A percentile compares a stretch with the other conserved stretches of the same genome.
phyloP scores from a whole-genome alignment of 1,140 invertebrate genomes.

The Pseudoatta argentina region DNA sequence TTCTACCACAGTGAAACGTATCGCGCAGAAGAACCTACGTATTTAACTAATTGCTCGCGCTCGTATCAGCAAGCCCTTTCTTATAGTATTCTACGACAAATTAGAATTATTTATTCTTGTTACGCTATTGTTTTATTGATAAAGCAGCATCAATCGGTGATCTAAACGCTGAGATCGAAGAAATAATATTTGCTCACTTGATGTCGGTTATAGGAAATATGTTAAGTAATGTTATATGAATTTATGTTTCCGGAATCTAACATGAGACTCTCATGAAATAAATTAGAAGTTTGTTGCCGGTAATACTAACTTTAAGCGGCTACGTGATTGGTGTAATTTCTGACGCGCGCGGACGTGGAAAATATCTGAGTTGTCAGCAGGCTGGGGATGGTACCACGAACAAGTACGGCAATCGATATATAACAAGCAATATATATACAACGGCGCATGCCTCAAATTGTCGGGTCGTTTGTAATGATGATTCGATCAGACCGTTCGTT shows the following conservation, averaged over 20 bases:
- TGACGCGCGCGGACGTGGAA: conserved; percentile 56
- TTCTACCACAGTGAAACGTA: conserved; percentile 6
- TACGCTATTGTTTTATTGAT: neutral
- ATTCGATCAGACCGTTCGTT: conserved; percentile 72
- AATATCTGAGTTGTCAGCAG: conserved; percentile 54
- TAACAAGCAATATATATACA: conserved; percentile 74
- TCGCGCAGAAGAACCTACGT: conserved; percentile 54
- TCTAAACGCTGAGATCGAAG: neutral
- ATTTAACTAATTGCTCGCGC: conserved; percentile 64
- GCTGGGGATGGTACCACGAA: conserved; percentile 29
- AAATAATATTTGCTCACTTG: neutral
- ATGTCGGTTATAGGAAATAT: conserved; percentile 18
- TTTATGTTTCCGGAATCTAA: conserved; percentile 53
- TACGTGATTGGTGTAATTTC: conserved; percentile 71
- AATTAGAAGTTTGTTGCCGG: conserved; percentile 60
- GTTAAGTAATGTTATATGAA: conserved; percentile 23
- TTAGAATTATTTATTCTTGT: neutral
- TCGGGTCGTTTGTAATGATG: conserved; percentile 76
- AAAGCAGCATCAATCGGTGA: neutral
- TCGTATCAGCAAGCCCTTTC: neutral
- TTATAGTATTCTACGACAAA: neutral
- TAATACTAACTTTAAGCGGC: conserved; percentile 44
- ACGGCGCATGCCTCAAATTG: conserved; percentile 66
- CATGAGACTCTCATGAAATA: conserved; percentile 49
- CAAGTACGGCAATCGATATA: conserved; percentile 57